Base-by-base conservation (phyloP, 1,140 invertebrate genomes). In the Sycophaga agraensis region DNA sequence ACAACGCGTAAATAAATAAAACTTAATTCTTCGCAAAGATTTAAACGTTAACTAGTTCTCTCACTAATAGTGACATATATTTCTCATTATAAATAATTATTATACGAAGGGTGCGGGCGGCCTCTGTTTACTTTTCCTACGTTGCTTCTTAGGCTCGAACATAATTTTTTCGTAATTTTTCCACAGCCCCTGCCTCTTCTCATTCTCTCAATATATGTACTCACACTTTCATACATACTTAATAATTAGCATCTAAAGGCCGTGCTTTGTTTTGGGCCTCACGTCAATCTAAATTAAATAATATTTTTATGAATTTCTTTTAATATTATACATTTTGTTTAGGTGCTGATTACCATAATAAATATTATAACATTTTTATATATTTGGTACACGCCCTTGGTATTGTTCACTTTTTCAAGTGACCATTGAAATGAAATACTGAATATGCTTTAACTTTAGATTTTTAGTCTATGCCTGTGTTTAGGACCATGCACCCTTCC, bases 21-120 rank as follows among this genome's bases (percentile, higher is more conserved):
- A n/a, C 6, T 55, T 34, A 60, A 48, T 54, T 66, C 57, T 56
- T 46, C 35, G 48, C 49, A 56, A 65, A 66, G 62, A 42, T 8
- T 59, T 50, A 59, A 50, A 22, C 12, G 17, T 66, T 40, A 64
- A 50, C 31, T 50, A 66, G 59, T 59, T 24, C 4, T 43, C 7
- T 35, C 39, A 61, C 42, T 34, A 64, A 65, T 34, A 61, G 35
- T 43, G 51, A 60, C 60, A n/a, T 34, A 50, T 16, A 21, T 17
- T 31, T 4, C 28, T 31, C 28, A 11, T 31, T 11, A 11, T 11
- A 67, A 69, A 70, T 68, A 64, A 64, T 67, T 67, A 48, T 59
- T 45, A 37, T 37, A 28, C 49, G 67, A 67, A 66, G 65, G 70
- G 66, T 69, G 66, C 67, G 66, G 49, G 48, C 59, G 63, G 64